These are phyloP conservation scores for Asbolus verrucosus DNA, from an alignment of 1,140 invertebrate genomes.

Conservation along the genomic window DNA sequence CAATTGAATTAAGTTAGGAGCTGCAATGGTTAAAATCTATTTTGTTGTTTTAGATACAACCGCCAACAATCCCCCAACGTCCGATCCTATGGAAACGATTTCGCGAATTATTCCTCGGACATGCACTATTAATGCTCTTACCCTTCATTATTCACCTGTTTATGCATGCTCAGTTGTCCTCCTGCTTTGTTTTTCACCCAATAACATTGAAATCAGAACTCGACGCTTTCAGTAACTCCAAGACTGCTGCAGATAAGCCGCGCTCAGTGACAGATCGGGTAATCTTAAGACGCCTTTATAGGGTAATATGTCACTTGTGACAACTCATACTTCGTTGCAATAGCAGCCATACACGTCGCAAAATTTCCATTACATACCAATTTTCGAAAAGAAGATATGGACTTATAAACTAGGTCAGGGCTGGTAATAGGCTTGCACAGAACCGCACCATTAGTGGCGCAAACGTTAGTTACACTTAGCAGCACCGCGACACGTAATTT, in stretches of 20 bases:
- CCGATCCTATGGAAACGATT: constrained; percentile 20
- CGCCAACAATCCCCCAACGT: not conserved
- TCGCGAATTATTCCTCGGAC: constrained; percentile 21
- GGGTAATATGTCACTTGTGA: not conserved
- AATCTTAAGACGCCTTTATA: not conserved
- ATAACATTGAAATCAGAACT: constrained; percentile 13
- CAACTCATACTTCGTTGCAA: not conserved
- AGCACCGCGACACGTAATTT: not conserved
- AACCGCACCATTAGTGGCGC: constrained; percentile 19
- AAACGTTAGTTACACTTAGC: not conserved
- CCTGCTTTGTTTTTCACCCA: not conserved
- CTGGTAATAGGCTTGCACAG: constrained; percentile 1
- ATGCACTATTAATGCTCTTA: constrained; percentile 40
- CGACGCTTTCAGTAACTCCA: too few species aligned
- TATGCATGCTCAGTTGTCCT: not conserved
- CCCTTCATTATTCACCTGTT: not conserved
- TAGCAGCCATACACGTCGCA: not conserved
- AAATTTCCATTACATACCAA: not conserved
- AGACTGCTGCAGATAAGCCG: too few species aligned
- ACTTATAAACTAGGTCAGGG: constrained; percentile 6
- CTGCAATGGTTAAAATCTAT: not conserved
- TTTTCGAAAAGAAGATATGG: constrained; percentile 1
- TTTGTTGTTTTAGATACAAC: constrained; percentile 28
- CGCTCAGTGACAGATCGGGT: not conserved
- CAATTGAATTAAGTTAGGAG: not conserved